Conservation (phyloP, 2,797 vertebrate species). For the Agapornis canus region DNA sequence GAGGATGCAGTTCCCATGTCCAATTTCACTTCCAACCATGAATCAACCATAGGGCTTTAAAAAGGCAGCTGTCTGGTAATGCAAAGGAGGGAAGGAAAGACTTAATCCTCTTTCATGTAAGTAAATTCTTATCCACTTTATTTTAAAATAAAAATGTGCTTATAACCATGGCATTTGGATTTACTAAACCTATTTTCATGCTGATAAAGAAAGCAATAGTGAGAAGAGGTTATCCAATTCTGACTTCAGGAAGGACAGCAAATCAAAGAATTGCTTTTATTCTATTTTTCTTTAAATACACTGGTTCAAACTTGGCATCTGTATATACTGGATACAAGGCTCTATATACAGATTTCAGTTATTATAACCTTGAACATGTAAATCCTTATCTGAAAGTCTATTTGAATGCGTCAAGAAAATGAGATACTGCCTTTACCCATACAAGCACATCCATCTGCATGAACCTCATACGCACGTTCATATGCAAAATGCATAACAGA, state of each 20-base stretch:
- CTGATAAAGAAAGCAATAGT: not conserved
- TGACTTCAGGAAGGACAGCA: not conserved
- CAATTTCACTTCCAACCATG: not conserved
- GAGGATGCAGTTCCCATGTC: not conserved
- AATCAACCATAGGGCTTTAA: not conserved
- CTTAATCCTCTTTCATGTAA: not conserved
- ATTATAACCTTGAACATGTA: not conserved
- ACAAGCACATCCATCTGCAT: not conserved
- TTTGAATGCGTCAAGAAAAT: not conserved
- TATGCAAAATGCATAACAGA: not conserved
- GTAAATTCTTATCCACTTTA: not conserved
- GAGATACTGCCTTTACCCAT: not conserved
- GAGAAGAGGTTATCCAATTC: not conserved
- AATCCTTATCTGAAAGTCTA: not conserved
- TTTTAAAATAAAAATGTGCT: not conserved
- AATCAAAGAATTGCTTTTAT: not conserved
- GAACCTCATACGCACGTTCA: not conserved
- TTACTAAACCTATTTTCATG: not conserved
- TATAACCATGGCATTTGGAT: not conserved
- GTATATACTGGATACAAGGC: not conserved
- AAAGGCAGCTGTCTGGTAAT: not conserved
- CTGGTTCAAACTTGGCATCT: not conserved
- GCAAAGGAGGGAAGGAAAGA: not conserved
- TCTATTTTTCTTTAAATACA: not conserved
- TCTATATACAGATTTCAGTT: not conserved